phyloP scores from a whole-genome alignment of 1,140 invertebrate species.

The Chelonus insularis region DNA sequence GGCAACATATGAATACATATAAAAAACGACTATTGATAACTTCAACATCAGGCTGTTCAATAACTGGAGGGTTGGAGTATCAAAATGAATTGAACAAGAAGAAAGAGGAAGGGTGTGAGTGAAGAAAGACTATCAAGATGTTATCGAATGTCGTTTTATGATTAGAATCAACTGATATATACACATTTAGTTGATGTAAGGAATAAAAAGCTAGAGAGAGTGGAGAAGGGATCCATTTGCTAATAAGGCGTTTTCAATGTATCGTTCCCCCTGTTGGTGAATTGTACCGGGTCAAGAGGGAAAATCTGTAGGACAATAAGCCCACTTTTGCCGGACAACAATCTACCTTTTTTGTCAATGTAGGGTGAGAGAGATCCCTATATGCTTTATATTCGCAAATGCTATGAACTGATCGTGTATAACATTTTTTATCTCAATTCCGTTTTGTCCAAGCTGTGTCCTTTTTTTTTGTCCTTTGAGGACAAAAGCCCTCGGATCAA shows the following conservation, averaged over 20 bases:
- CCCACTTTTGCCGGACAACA: neutral
- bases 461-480: conserved; percentile 7
- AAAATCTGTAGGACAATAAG: conserved; percentile 17
- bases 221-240: conserved; percentile 38
- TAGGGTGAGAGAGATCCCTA: neutral
- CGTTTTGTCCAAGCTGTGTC: neutral
- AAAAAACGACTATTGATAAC: neutral
- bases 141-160: conserved; percentile 8
- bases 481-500: conserved; percentile 15
- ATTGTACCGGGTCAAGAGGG: conserved; percentile 19
- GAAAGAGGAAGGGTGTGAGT: neutral
- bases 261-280: neutral
- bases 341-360: neutral
- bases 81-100: conserved; percentile 6
- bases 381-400: neutral
- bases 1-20: neutral
- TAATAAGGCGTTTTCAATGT: conserved; percentile 45
- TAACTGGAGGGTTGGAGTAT: neutral
- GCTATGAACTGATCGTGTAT: neutral
- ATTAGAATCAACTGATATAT: conserved; percentile 15
- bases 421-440: conserved; percentile 5
- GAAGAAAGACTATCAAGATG: conserved; percentile 3
- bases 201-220: neutral
- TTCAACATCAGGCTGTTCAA: neutral
- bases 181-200: neutral